Evolutionary conservation across 2,113 vertebrate genomes (phyloP).

Genomic region (Boulengerochromis microlepis): DNA sequence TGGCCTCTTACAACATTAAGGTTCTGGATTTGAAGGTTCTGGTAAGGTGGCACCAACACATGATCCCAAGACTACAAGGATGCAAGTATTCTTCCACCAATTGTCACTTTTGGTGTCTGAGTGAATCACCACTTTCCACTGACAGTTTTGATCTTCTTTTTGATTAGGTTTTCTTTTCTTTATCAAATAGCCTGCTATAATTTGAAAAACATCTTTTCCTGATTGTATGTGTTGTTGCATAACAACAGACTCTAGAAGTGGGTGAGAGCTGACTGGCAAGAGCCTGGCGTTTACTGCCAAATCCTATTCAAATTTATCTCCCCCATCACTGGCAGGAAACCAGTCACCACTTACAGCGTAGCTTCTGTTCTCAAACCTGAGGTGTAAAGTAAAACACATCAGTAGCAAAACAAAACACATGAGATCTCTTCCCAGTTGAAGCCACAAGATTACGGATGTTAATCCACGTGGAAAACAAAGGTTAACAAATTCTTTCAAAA

Average conservation of each 20-base stretch:
- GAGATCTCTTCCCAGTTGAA: neutral
- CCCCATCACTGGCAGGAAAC: constrained; percentile 24
- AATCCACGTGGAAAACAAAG: neutral
- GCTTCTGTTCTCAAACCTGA: constrained; percentile 1
- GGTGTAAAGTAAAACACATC: neutral
- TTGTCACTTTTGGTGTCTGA: neutral
- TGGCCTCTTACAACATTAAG: neutral
- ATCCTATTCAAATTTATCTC: constrained; percentile 28
- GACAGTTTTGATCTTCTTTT: neutral
- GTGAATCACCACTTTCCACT: neutral
- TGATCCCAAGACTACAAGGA: neutral
- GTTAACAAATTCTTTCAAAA: neutral
- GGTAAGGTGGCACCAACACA: neutral
- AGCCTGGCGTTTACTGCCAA: constrained; percentile 9
- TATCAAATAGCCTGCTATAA: neutral
- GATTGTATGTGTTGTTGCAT: neutral
- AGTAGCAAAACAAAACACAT: neutral
- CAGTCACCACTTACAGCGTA: constrained; percentile 2
- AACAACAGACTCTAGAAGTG: neutral
- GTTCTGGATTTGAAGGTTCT: neutral
- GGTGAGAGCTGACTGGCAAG: constrained; percentile 7
- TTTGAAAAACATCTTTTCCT: neutral
- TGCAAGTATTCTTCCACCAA: neutral
- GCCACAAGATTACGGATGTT: neutral
- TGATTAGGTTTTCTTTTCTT: neutral